Percentiles rank a stretch among this genome's conserved stretches.
These are phyloP conservation scores for Latheticus oryzae DNA, from an alignment of 2,888 invertebrate species.

Conservation along the genomic window DNA sequence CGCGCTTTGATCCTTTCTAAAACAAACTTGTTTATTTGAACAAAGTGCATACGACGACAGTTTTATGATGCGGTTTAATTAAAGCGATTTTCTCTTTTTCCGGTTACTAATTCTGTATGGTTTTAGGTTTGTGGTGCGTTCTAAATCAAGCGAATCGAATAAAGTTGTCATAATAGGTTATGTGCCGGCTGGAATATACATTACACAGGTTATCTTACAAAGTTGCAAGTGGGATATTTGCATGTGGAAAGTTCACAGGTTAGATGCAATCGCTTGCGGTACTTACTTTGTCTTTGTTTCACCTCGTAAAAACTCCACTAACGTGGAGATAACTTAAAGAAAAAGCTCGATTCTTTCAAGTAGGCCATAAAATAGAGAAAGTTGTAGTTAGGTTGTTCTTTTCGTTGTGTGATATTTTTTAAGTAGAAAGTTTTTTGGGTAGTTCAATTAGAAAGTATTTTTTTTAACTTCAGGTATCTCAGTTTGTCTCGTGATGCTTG, in stretches of 20 bases:
- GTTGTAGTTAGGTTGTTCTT: constrained; percentile 10
- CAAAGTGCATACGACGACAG: too few species aligned
- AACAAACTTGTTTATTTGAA: too few species aligned
- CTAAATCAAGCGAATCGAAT: constrained; percentile 50
- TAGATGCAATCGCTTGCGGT: constrained; percentile 57
- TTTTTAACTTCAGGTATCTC: constrained; percentile 25
- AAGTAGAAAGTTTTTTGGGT: constrained; percentile 31
- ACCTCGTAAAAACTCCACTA: constrained; percentile 19
- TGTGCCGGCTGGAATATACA: constrained; percentile 56
- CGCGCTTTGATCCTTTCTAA: too few species aligned
- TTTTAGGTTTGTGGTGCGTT: constrained; percentile 11
- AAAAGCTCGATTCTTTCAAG: constrained; percentile 28
- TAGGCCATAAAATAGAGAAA: constrained; percentile 36
- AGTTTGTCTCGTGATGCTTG: constrained; percentile 10
- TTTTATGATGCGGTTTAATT: too few species aligned
- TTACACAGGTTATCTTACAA: constrained; percentile 58
- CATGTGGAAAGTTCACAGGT: constrained; percentile 63
- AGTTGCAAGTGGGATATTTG: constrained; percentile 62
- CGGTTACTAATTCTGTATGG: background rate
- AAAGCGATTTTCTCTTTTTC: too few species aligned
- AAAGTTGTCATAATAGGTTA: constrained; percentile 63
- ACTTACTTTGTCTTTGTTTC: constrained; percentile 39
- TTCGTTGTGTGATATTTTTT: constrained; percentile 25
- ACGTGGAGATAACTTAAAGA: constrained; percentile 5
- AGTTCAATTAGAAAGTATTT: constrained; percentile 21